phyloP scores from a whole-genome alignment of 2,113 vertebrate genomes.

The Antechinus flavipes region DNA sequence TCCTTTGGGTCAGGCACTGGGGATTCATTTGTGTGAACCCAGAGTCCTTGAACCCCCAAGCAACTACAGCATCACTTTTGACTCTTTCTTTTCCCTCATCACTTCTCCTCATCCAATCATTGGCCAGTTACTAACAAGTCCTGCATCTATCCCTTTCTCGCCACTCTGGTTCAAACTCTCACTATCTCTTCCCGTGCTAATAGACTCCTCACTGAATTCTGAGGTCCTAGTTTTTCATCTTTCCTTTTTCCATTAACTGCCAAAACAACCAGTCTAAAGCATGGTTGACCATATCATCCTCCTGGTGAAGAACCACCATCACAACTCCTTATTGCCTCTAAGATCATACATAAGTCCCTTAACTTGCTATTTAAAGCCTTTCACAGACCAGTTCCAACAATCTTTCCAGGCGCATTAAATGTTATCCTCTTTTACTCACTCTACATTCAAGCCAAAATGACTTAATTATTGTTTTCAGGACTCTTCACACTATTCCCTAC shows the following conservation, averaged over 20 bases:
- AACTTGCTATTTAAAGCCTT: neutral
- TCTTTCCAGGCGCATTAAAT: neutral
- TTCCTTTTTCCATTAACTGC: neutral
- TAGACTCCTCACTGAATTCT: neutral
- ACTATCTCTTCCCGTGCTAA: neutral
- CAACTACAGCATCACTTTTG: neutral
- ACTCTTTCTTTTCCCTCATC: neutral
- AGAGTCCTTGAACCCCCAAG: neutral
- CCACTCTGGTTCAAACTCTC: neutral
- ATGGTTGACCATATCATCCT: neutral
- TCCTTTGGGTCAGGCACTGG: neutral
- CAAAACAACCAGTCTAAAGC: neutral
- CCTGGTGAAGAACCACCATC: neutral
- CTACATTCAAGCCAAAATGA: neutral
- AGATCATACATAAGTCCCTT: neutral
- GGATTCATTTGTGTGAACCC: neutral
- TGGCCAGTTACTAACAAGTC: neutral
- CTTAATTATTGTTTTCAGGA: neutral
- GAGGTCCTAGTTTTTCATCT: neutral
- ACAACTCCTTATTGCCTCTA: neutral
- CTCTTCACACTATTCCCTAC: neutral
- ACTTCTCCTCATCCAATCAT: neutral
- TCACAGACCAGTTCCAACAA: neutral
- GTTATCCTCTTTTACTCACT: neutral
- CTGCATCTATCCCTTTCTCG: neutral